A percentile compares a stretch with the other conserved stretches of the same genome.
Conservation (phyloP, 2,888 invertebrate genomes). For the Halictus ligatus region DNA sequence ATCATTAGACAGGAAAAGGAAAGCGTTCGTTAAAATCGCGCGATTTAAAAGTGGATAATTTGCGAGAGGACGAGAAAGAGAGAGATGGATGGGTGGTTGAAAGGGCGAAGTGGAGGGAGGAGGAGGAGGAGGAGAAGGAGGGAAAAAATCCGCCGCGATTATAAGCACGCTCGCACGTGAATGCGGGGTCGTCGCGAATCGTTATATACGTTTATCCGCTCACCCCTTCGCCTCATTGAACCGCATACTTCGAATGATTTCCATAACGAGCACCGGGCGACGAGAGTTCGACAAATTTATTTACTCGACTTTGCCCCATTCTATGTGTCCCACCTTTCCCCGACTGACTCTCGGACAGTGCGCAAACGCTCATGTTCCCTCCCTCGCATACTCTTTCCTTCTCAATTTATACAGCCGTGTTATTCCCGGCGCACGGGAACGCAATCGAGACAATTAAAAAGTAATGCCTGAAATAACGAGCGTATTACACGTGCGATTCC, state of each 20-base stretch:
- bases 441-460: constrained; percentile 70
- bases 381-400: constrained; percentile 4
- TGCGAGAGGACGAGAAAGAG: neutral
- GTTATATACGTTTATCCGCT: constrained; percentile 53
- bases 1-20: constrained; percentile 40
- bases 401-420: constrained; percentile 59
- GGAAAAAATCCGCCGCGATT: constrained; percentile 15
- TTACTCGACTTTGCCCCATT: constrained; percentile 59
- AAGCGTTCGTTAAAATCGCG: constrained; percentile 41
- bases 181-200: constrained; percentile 32
- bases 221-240: constrained; percentile 57
- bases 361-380: neutral
- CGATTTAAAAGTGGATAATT: constrained; percentile 56
- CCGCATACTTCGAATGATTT: constrained; percentile 67
- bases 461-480: constrained; percentile 55
- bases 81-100: neutral
- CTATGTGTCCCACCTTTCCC: neutral
- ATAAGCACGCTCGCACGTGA: constrained; percentile 34
- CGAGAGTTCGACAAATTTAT: constrained; percentile 74
- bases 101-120: neutral
- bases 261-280: constrained; percentile 64
- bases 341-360: neutral
- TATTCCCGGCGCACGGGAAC: constrained; percentile 47
- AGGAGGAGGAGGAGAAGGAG: neutral
- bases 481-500: constrained; percentile 40